Evolutionary conservation across 2,888 invertebrate genomes (phyloP).

Genomic region (Scaptomyza polygonia): DNA sequence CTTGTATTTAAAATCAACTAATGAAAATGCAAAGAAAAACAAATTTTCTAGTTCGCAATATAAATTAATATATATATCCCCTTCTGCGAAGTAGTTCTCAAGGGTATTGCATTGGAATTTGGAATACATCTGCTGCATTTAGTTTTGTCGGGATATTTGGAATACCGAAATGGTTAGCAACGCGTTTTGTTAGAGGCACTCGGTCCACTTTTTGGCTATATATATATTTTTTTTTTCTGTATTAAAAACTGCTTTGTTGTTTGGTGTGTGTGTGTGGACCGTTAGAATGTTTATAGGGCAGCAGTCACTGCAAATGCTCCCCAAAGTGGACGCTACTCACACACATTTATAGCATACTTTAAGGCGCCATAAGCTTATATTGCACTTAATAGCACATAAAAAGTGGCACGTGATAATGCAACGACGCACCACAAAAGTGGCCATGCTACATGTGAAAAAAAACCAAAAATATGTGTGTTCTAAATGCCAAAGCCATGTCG

Average conservation of each 20-base stretch:
- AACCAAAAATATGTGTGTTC: slow-evolving; percentile 15
- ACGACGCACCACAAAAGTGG: slow-evolving; percentile 75
- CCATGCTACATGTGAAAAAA: slow-evolving; percentile 47
- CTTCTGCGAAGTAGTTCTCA: background rate
- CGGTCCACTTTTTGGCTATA: slow-evolving; percentile 50
- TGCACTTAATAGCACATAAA: slow-evolving; percentile 80
- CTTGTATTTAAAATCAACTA: no score
- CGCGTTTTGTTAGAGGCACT: slow-evolving; percentile 9
- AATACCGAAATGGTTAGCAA: background rate
- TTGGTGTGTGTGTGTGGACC: slow-evolving; percentile 10
- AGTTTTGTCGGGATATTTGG: slow-evolving; percentile 5
- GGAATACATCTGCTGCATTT: slow-evolving; percentile 19
- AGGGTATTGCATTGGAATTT: slow-evolving; percentile 16
- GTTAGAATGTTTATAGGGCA: slow-evolving; percentile 45
- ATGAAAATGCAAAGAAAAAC: no score
- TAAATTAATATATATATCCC: no score
- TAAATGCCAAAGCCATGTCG: slow-evolving; percentile 10
- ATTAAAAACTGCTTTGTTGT: slow-evolving; percentile 59
- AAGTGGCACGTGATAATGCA: slow-evolving; percentile 76
- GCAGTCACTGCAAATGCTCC: slow-evolving; percentile 25
- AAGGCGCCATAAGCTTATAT: slow-evolving; percentile 76
- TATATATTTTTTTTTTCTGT: slow-evolving; percentile 40
- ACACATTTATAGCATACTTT: slow-evolving; percentile 71
- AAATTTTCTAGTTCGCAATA: no score
- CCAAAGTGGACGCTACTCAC: slow-evolving; percentile 39